Conservation (phyloP, 2,888 invertebrate species). For the Parnassius mnemosyne region DNA sequence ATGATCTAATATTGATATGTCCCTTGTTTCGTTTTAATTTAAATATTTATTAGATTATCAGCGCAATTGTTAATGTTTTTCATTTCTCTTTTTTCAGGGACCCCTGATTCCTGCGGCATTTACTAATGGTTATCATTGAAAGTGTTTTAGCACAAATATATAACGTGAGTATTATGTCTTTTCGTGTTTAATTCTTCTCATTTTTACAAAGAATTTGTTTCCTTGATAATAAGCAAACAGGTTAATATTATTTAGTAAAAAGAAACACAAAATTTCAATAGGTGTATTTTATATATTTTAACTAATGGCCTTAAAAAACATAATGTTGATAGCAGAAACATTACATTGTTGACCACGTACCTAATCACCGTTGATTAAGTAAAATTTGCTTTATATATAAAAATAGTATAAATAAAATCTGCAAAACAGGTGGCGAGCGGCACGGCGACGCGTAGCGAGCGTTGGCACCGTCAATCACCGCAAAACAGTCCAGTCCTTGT, state of each 20-base stretch:
- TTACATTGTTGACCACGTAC: neutral
- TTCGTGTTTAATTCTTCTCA: neutral
- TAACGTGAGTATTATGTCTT: constrained; percentile 71
- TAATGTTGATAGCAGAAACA: neutral
- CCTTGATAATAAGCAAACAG: too few relatives aligned
- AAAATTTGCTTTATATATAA: neutral
- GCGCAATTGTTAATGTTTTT: constrained; percentile 25
- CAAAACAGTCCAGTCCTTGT: constrained; percentile 35
- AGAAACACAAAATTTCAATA: too few relatives aligned
- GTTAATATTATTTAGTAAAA: too few relatives aligned
- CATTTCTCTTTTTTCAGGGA: constrained; percentile 85
- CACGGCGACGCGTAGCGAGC: constrained; percentile 68
- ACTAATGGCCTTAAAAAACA: neutral
- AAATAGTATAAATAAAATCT: constrained; percentile 2
- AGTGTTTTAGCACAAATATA: constrained; percentile 80
- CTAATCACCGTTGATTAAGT: too few relatives aligned
- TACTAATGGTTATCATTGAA: constrained; percentile 99
- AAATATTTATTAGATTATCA: neutral
- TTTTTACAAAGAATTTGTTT: too few relatives aligned
- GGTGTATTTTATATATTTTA: too few relatives aligned
- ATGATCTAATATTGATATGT: neutral
- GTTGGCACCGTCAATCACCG: constrained; percentile 39
- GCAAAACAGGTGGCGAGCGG: constrained; percentile 73
- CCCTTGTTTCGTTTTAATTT: neutral
- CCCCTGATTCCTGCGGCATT: constrained; percentile 98